phyloP scores from a whole-genome alignment of 1,140 invertebrate species.

The Saccostrea echinata region DNA sequence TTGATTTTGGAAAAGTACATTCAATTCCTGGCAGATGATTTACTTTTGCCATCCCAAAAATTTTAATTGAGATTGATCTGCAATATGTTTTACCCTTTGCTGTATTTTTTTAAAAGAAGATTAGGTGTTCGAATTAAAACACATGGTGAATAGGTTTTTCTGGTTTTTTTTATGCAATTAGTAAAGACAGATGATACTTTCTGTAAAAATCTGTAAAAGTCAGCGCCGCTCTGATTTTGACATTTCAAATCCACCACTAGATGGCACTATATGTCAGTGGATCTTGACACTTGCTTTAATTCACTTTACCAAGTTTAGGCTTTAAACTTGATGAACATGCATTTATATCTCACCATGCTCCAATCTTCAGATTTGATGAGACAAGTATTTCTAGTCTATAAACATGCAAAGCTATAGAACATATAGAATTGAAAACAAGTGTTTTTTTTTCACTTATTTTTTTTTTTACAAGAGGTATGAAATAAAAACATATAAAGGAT shows the following conservation, averaged over 20 bases:
- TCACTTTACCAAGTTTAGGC: neutral
- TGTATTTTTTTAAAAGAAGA: neutral
- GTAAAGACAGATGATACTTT: slow-evolving; percentile 29
- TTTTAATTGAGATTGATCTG: slow-evolving; percentile 30
- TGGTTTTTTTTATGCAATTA: slow-evolving; percentile 19
- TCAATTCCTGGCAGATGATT: slow-evolving; percentile 21
- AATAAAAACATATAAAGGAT: neutral
- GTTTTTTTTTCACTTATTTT: neutral
- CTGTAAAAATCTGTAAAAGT: slow-evolving; percentile 8
- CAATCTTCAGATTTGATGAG: slow-evolving; percentile 7
- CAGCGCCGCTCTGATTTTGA: neutral
- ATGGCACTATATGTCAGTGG: slow-evolving; percentile 17
- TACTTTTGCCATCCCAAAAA: neutral
- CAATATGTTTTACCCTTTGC: neutral
- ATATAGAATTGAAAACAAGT: neutral
- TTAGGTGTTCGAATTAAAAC: slow-evolving; percentile 19
- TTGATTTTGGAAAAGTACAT: slow-evolving; percentile 10
- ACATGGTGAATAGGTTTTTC: neutral
- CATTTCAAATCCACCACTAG: slow-evolving; percentile 15
- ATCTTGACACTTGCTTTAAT: neutral
- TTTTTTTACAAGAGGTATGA: neutral
- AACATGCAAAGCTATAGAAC: neutral
- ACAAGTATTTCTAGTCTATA: neutral
- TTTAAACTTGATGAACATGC: slow-evolving; percentile 25
- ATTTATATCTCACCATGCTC: neutral